Base-by-base conservation (phyloP, 2,797 vertebrate species). In the Amazonetta brasiliensis region DNA sequence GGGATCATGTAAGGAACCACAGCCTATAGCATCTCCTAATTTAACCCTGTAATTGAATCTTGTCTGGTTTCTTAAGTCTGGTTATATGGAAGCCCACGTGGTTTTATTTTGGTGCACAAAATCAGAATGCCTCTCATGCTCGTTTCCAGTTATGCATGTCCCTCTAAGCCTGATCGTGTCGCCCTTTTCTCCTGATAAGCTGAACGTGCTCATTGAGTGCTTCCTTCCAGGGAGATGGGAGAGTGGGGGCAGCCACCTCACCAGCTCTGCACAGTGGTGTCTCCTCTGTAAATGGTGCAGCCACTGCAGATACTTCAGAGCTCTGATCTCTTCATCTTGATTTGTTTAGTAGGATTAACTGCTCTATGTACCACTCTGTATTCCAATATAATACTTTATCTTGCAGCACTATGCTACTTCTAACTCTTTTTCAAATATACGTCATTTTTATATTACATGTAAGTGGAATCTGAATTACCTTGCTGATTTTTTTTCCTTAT, bases 61-160 rank as follows among this genome's bases (percentile, higher is more conserved):
- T 43, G 31, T 9, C 64, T 7, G 52, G n/a, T 39, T 71, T 66
- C 63, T 66, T 26, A 63, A 7, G 20, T 23, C 55, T 63, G 1
- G 0, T 39, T 69, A 28, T 3, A 8, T 0, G 1, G 35, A 72
- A 71, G 41, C 28, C 28, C 39, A 26, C 0, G 2, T 13, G 52
- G 26, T 5, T 19, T 31, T 28, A n/a, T 56, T 41, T 41, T 46
- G n/a, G n/a, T 46, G 63, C 9, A 23, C 13, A 26, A 37, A 56
- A 30, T 20, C 31, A 33, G 31, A 76, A 43, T 37, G 69, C 20
- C 22, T 63, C 62, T 74, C n/a, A 10, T 1, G 1, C 69, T 52
- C 41, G 12, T n/a, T 75, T 60, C 77, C 77, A 75, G 78, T 46
- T 44, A 9, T 30, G 25, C 22, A 28, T 0, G 1, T 30, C 86